Base-by-base conservation (phyloP, 2,113 vertebrate species). In the Aptenodytes patagonicus region DNA sequence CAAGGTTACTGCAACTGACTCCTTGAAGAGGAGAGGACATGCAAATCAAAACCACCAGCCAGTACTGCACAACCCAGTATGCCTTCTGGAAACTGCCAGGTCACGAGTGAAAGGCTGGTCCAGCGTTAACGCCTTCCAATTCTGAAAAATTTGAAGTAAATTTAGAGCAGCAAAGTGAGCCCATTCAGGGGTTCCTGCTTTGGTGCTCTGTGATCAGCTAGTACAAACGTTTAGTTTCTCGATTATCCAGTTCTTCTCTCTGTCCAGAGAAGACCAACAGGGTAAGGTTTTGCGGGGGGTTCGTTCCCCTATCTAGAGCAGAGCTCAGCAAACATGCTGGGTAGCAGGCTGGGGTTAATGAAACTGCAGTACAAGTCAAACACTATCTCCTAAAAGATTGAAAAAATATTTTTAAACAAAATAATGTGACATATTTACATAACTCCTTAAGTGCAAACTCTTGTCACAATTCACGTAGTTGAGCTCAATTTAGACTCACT, bases 401-500 rank as follows among this genome's bases (percentile, higher is more conserved):
- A 96, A 94, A 97, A 98, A 98, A 98, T 93, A 97, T 75, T 94
- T 97, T 98, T 97, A 90, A 97, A 97, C 97, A 97, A 98, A 98
- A 97, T 97, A 97, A 97, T 66, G 98, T 97, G 98, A 98, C 97
- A 40, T 98, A 99, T 98, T 98, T 99, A 98, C 98, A 98, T 90
- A 97, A 98, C 98, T 98, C 98, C 97, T 72, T 97, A 98, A 99
- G 98, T 99, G 99, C 99, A 99, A 99, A 98, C 99, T 97, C 97
- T 98, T 98, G 99, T 98, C 99, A 98, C 98, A 96, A 98, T 98
- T 98, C 97, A 96, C 95, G 97, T 55, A 91, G 98, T 97, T 95
- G 97, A 97, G 97, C 95, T 96, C 83, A 42, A 58, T 77, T 94
- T 47, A 92, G 98, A 98, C 98, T 98, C 97, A 95, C 96, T 98